phyloP scores from a whole-genome alignment of 1,140 invertebrate species.

The Drosophila cardini region DNA sequence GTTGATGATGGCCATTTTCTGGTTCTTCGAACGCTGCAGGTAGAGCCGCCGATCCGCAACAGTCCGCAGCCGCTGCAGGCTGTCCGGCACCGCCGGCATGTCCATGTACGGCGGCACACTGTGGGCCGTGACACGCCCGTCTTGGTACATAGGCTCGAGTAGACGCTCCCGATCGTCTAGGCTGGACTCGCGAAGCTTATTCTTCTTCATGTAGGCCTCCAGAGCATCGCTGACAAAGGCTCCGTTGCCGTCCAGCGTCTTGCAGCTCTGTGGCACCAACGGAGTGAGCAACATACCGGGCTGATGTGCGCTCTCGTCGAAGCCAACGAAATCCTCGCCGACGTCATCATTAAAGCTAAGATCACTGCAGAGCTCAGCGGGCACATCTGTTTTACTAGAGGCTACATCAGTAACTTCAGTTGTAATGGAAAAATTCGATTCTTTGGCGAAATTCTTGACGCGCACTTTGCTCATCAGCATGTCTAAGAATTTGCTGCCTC shows the following conservation, averaged over 20 bases:
- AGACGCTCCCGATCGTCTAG: conserved; percentile 52
- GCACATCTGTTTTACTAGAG: neutral
- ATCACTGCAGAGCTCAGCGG: neutral
- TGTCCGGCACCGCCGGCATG: conserved; percentile 75
- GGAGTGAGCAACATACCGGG: conserved; percentile 81
- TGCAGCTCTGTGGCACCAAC: conserved; percentile 65
- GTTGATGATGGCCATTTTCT: conserved; percentile 80
- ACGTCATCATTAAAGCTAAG: conserved; percentile 37
- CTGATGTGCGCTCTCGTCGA: conserved; percentile 72
- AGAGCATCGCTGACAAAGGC: conserved; percentile 76
- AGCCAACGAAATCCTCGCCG: conserved; percentile 78
- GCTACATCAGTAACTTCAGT: neutral
- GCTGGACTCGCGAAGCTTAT: conserved; percentile 43
- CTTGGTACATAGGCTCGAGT: conserved; percentile 69
- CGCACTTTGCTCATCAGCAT: conserved; percentile 79
- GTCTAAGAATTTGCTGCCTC: conserved; percentile 71
- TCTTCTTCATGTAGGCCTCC: conserved; percentile 73
- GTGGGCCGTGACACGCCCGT: conserved; percentile 70
- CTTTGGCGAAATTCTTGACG: conserved; percentile 65
- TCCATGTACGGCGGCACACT: conserved; percentile 71
- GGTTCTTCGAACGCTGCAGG: conserved; percentile 71
- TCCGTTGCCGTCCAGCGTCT: conserved; percentile 51
- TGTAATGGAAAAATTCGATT: conserved; percentile 32
- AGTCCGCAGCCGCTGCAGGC: conserved; percentile 70
- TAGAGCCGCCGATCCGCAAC: conserved; percentile 76